A percentile compares a stretch with the other conserved stretches of the same genome.
These are phyloP conservation scores for Suricata suricatta DNA, from an alignment of 2,113 vertebrate species.

Conservation along the genomic window DNA sequence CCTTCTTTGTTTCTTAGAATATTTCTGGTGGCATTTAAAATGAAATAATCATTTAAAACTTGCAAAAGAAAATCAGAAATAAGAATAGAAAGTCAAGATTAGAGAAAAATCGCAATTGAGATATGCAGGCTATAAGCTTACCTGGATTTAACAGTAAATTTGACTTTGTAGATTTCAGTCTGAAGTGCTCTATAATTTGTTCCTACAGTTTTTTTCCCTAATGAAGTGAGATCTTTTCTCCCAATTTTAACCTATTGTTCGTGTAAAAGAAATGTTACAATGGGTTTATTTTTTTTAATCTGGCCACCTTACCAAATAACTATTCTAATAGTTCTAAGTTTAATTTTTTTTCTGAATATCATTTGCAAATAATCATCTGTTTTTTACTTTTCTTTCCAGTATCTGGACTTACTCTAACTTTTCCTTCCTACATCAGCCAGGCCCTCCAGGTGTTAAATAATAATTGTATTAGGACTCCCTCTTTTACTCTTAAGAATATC, in stretches of 20 bases:
- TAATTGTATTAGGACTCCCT: neutral
- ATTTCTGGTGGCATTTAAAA: neutral
- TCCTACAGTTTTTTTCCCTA: neutral
- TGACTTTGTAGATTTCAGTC: neutral
- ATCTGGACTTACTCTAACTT: neutral
- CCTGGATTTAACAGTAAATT: neutral
- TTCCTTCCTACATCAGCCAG: neutral
- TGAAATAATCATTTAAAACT: slow-evolving; percentile 18
- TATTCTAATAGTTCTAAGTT: neutral
- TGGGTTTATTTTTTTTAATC: neutral
- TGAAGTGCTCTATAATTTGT: neutral
- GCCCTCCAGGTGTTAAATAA: neutral
- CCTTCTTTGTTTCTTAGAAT: neutral
- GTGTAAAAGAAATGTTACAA: neutral
- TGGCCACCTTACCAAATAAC: neutral
- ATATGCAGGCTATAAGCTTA: neutral
- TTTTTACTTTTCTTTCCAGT: neutral
- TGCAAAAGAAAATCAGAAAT: neutral
- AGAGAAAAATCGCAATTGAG: neutral
- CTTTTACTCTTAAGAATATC: neutral
- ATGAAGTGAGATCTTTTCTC: neutral
- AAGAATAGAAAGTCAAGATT: slow-evolving; percentile 8
- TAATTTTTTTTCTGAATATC: neutral
- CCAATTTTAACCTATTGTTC: neutral
- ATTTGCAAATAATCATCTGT: neutral